Base-by-base conservation (phyloP, 2,888 invertebrate genomes). In the Petrophora chlorosata region DNA sequence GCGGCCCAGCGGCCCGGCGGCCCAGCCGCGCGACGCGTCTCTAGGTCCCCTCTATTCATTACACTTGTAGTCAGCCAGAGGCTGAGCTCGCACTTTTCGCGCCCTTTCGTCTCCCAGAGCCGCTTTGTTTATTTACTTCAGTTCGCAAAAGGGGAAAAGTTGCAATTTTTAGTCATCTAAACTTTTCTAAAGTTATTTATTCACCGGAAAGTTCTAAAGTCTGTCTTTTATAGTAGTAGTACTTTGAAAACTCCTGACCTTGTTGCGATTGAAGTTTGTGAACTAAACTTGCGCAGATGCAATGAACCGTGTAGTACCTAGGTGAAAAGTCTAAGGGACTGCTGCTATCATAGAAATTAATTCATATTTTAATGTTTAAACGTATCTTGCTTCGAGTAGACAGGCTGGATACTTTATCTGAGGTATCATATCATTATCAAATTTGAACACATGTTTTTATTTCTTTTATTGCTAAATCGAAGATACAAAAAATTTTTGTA, bases 41-140 rank as follows among this genome's bases (percentile, higher is more conserved):
- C 35, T 5, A 7, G 13, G 16, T 22, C 12, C 2, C 35, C 32
- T n/a, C 23, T 16, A 4, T 30, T 36, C 2, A n/a, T 8, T 15
- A 13, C 14, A 14, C 15, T 5, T 15, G 2, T n/a, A 7, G 15
- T 2, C 15, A 2, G n/a, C n/a, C 5, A 15, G n/a, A 15, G 1
- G 1, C 12, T 9, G 7, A 23, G n/a, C 13, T 29, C 36, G n/a
- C 15, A 33, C 39, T 33, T 39, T 33, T 39, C 33, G 26, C 36
- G 36, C 35, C n/a, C 36, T 16, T 34, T 36, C 29, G 35, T 36
- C 10, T 8, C 5, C 10, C 16, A 9, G 15, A 13, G 7, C 5
- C 13, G 5, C n/a, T 10, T 41, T 38, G 48, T 42, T 42, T 48
- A 33, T 42, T 48, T 48, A 48, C 36, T 8, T 34, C 7, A 15